phyloP scores from a whole-genome alignment of 2,113 vertebrate genomes.

The Stigmatopora nigra region DNA sequence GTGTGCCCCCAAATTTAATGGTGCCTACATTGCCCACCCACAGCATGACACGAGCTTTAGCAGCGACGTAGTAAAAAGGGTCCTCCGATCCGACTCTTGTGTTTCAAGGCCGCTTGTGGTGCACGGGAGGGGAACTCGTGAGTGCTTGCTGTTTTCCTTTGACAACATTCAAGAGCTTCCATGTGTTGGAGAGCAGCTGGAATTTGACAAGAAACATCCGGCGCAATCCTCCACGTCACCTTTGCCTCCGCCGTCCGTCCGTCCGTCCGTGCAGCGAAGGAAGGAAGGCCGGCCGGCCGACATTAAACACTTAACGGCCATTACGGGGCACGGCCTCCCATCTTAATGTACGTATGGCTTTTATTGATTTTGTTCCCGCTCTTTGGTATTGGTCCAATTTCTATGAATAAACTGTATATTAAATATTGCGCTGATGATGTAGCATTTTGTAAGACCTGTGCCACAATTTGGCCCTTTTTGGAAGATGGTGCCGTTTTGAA shows the following conservation, averaged over 20 bases:
- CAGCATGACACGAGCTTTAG: slow-evolving; percentile 16
- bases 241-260: slow-evolving; percentile 9
- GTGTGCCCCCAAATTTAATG: too few relatives aligned
- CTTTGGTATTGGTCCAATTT: neutral
- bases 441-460: too few relatives aligned
- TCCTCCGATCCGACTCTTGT: slow-evolving; percentile 2
- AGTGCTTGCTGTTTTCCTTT: slow-evolving; percentile 18
- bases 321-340: neutral
- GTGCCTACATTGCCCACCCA: too few relatives aligned
- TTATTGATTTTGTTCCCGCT: neutral
- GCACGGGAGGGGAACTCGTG: slow-evolving; percentile 36
- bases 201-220: slow-evolving; percentile 28
- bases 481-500: slow-evolving; percentile 18
- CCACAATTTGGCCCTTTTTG: neutral
- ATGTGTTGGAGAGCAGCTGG: slow-evolving; percentile 37
- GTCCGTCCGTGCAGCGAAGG: too few relatives aligned
- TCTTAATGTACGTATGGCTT: neutral
- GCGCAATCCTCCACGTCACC: slow-evolving; percentile 13
- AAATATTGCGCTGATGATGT: too few relatives aligned
- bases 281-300: neutral
- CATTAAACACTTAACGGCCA: slow-evolving; percentile 2
- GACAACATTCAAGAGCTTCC: slow-evolving; percentile 26
- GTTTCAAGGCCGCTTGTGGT: slow-evolving; percentile 8
- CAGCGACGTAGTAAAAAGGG: slow-evolving; percentile 16
- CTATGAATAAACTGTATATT: too few relatives aligned